phyloP scores from a whole-genome alignment of 2,113 vertebrate genomes.

The Lasiurus borealis region DNA sequence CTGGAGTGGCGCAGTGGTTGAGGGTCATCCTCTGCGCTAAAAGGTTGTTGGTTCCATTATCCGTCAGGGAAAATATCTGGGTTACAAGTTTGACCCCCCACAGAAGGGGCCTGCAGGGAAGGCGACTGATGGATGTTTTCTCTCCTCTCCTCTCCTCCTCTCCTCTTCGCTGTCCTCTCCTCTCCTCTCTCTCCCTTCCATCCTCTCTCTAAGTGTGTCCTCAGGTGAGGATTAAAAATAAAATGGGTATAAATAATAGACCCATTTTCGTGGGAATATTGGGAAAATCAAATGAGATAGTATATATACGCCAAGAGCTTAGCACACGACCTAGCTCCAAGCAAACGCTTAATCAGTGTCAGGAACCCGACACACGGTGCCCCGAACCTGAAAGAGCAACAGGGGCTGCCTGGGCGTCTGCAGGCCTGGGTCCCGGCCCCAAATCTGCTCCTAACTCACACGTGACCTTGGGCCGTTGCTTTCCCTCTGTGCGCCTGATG shows the following conservation, averaged over 20 bases:
- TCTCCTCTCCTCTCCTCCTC: too few species aligned
- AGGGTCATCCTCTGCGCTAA: too few species aligned
- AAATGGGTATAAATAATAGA: slow-evolving; percentile 40
- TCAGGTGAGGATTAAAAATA: too few species aligned
- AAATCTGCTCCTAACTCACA: background rate
- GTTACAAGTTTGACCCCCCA: too few species aligned
- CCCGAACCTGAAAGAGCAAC: background rate
- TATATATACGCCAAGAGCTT: background rate
- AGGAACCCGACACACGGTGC: background rate
- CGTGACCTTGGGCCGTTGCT: background rate
- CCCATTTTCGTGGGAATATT: background rate
- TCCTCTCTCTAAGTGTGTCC: too few species aligned
- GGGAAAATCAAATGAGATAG: background rate
- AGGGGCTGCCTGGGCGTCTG: background rate
- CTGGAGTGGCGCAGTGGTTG: too few species aligned
- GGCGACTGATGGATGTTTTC: too few species aligned
- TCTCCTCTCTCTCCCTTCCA: too few species aligned
- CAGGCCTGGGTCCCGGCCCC: background rate
- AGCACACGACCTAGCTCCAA: background rate
- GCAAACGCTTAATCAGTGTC: slow-evolving; percentile 15
- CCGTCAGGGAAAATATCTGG: too few species aligned
- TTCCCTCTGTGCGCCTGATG: slow-evolving; percentile 4
- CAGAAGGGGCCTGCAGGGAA: too few species aligned
- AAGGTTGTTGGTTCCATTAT: too few species aligned
- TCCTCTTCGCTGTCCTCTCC: too few species aligned